Percentiles rank a stretch among this genome's conserved stretches.
Conservation (phyloP, 2,888 invertebrate genomes). For the Dilophus febrilis region DNA sequence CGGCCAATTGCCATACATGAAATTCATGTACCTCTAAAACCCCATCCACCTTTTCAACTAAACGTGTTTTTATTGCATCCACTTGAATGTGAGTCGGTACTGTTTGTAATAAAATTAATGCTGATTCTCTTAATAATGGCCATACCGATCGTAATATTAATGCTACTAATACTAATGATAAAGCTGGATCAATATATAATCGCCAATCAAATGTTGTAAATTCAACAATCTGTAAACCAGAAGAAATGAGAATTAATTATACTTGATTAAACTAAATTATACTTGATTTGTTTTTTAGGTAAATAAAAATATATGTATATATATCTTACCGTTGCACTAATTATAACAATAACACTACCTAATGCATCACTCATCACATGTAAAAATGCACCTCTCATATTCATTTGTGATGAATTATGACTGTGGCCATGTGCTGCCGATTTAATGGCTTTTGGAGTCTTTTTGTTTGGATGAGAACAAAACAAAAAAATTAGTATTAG, state of each 20-base stretch:
- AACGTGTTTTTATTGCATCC: conserved; percentile 74
- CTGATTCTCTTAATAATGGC: conserved; percentile 85
- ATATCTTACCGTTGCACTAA: conserved; percentile 48
- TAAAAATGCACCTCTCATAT: conserved; percentile 99
- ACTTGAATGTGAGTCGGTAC: conserved; percentile 95
- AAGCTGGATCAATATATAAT: conserved; percentile 84
- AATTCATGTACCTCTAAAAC: conserved; percentile 94
- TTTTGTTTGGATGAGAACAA: conserved; percentile 5
- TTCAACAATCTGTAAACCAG: no score
- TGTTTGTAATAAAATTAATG: conserved; percentile 89
- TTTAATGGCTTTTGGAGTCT: conserved; percentile 16
- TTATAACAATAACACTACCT: conserved; percentile 58
- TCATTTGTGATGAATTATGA: conserved; percentile 68
- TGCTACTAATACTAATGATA: conserved; percentile 76
- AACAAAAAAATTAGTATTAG: conserved; percentile 1
- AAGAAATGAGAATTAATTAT: no score
- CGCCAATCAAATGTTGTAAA: no score
- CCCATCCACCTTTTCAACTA: conserved; percentile 81
- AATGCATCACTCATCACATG: conserved; percentile 95
- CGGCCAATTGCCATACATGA: conserved; percentile 96
- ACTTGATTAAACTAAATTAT: no score
- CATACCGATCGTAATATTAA: conserved; percentile 78
- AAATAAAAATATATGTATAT: no score
- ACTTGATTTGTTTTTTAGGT: no score
- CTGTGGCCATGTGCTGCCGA: conserved; percentile 34